These are phyloP conservation scores for Daubentonia madagascariensis DNA, from an alignment of 2,113 vertebrate genomes.

Conservation along the genomic window DNA sequence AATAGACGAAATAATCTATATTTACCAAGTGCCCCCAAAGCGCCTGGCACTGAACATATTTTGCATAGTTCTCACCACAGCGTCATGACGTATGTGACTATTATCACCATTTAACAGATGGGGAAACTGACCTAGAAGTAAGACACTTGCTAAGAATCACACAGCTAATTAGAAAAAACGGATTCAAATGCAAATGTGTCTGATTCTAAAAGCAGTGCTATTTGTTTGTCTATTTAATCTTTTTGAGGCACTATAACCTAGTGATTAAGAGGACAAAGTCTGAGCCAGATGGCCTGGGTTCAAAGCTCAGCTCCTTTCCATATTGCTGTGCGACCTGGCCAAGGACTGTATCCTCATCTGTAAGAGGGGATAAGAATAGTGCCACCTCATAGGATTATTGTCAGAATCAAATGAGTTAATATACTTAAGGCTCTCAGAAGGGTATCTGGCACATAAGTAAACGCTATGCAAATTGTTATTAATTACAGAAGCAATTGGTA, in stretches of 20 bases:
- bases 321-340: background rate
- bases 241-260: background rate
- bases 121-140: background rate
- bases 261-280: background rate
- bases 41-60: background rate
- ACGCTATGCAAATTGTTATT: background rate
- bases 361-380: background rate
- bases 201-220: background rate
- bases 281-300: background rate
- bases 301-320: conserved; percentile 13
- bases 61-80: background rate
- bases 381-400: background rate
- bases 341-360: background rate
- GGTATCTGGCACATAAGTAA: background rate
- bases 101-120: background rate
- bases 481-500: background rate
- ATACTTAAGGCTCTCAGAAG: background rate
- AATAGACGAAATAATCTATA: background rate
- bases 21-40: background rate
- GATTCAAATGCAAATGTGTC: background rate
- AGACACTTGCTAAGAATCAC: background rate
- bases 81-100: background rate
- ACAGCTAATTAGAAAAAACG: background rate
- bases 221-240: background rate
- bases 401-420: background rate